Percentiles rank a stretch among this genome's conserved stretches.
Evolutionary conservation across 2,113 vertebrate genomes (phyloP).

Genomic region (Anarhynchus alexandrinus): DNA sequence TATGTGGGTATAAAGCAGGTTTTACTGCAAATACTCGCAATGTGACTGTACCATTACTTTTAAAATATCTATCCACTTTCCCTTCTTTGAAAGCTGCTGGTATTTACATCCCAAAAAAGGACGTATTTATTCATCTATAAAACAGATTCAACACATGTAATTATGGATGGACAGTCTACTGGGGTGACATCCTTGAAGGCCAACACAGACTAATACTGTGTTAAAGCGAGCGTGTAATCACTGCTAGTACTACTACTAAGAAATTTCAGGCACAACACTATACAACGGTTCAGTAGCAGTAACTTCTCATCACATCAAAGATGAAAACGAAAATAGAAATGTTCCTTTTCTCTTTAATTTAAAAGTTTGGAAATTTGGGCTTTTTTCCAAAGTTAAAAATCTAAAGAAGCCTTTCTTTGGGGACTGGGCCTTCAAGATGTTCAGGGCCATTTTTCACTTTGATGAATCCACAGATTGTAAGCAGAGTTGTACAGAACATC

Average conservation of each 20-base stretch:
- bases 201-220: neutral
- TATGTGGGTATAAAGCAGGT: neutral
- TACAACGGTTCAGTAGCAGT: neutral
- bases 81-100: neutral
- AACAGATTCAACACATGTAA: neutral
- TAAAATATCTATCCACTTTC: neutral
- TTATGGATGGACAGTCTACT: neutral
- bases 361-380: neutral
- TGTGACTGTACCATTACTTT: neutral
- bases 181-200: neutral
- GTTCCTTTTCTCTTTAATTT: neutral
- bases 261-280: neutral
- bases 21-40: neutral
- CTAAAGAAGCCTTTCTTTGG: neutral
- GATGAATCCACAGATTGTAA: neutral
- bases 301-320: neutral
- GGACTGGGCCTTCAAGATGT: neutral
- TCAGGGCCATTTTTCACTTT: neutral
- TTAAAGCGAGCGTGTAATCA: neutral
- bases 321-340: neutral
- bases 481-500: neutral
- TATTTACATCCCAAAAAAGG: neutral
- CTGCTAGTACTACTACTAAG: neutral
- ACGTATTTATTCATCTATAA: neutral
- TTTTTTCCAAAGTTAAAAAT: neutral